phyloP scores from a whole-genome alignment of 2,797 vertebrate genomes.

The Sebastes steindachneri region DNA sequence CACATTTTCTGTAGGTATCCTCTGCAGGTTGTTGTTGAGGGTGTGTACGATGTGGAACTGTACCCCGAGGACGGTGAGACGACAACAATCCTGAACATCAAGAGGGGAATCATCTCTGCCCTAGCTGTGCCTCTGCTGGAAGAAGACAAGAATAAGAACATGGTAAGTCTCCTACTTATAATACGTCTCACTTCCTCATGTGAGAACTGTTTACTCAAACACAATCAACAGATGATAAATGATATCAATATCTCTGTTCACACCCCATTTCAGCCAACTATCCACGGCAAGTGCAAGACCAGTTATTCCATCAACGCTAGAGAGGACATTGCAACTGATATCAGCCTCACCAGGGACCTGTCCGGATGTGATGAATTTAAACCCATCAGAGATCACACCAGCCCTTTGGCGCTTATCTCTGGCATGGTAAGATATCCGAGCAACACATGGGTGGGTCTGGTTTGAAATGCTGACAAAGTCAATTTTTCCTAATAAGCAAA shows the following conservation, averaged over 20 bases:
- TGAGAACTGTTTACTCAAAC: neutral
- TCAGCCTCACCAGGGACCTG: slow-evolving; percentile 88
- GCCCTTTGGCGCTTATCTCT: slow-evolving; percentile 91
- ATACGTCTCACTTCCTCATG: neutral
- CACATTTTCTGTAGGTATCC: slow-evolving; percentile 64
- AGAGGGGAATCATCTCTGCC: slow-evolving; percentile 93
- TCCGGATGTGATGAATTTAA: slow-evolving; percentile 88
- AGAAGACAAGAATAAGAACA: slow-evolving; percentile 73
- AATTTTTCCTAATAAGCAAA: neutral
- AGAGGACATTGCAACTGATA: slow-evolving; percentile 85
- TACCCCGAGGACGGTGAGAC: slow-evolving; percentile 90
- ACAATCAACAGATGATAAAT: neutral
- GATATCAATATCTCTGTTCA: neutral
- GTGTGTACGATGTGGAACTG: slow-evolving; percentile 84
- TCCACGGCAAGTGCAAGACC: slow-evolving; percentile 91
- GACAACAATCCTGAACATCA: slow-evolving; percentile 91
- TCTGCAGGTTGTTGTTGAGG: slow-evolving; percentile 82
- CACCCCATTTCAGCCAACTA: slow-evolving; percentile 85
- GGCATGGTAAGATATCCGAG: slow-evolving; percentile 84
- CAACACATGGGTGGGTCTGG: neutral
- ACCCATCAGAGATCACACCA: slow-evolving; percentile 86
- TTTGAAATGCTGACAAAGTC: neutral
- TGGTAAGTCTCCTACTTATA: slow-evolving; percentile 64
- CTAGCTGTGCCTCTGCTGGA: slow-evolving; percentile 88
- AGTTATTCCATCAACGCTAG: slow-evolving; percentile 79